Evolutionary conservation across 1,140 invertebrate species (phyloP), one percentile per base, ranked within the genome.

Genomic region (Caenorhabditis inopinata): DNA sequence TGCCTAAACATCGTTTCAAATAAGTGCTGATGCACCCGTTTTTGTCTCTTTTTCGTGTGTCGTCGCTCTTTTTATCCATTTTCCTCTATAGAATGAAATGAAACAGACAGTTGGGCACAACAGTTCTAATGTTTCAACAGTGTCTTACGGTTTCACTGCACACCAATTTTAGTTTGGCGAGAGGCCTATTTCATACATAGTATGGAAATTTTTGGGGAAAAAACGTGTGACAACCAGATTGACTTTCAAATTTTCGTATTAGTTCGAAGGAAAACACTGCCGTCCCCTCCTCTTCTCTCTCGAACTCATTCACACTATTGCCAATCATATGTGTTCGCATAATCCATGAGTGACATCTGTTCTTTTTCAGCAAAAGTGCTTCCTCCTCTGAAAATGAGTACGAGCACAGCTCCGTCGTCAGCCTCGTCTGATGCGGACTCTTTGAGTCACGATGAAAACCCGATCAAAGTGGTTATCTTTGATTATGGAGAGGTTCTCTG

Each of bases 401-500:
- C 58, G 1, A 68, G 53, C 23, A 62, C 53, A 21, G 53, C 53
- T 2, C 53, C 53, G 11, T 62, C 53, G n/a, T 62, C 53, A 14
- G 53, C 53, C 11, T 62, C 53, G 1, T 62, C 53, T 32, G 53
- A 62, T 62, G 53, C 53, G 12, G 53, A 62, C 27, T 62, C 53
- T 32, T 7, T 62, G 12, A 68, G 38, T 21, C 58, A 68, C n/a
- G 58, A 68, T 42, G 58, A 68, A 18, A 68, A 68, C 21, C 58
- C 58, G 38, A 68, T 68, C 16, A 75, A 75, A 51, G 45, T 45
- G 29, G 74, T 75, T 18, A 75, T 75, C 21, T 75, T 75, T 18
- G 74, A 75, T 35, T 75, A 75, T 48, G 74, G 74, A 75, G 74
- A 75, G 48, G 74, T 75, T n/a, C 46, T 75, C 25, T 75, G 74